Evolutionary conservation across 2,888 invertebrate species (phyloP), one percentile per base, ranked within the genome.

Genomic region (Stegana nigrithorax): DNA sequence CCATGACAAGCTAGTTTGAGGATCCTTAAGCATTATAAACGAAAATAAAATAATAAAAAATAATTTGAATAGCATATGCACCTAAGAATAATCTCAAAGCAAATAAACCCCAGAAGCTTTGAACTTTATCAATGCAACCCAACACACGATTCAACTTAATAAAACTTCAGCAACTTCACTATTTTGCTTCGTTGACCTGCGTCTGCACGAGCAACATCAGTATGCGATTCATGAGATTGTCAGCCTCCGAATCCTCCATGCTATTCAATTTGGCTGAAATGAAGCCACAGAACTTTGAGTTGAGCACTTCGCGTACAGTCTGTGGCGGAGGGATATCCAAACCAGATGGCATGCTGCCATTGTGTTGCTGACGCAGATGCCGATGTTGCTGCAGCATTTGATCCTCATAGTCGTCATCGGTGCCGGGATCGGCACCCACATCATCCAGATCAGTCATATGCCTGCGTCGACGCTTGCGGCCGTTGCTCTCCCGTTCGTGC

Each of bases 161-260:
- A 29, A 6, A 6, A 29, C 29, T 29, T 29, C 10, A 7, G 10
- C 29, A 6, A 29, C 14, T 10, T 27, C 29, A 51, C 27, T 6
- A 62, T 17, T 62, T 62, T 8, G 68, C 62, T n/a, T 77, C 80
- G 39, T 66, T 63, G 53, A 57, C 67, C 61, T 84, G 84, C 60
- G 82, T 75, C 64, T 83, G 83, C 32, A 84, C 84, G 29, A 84
- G 73, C 27, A 84, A 66, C 71, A 84, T 71, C 23, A 84, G 73
- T 36, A 84, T 84, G 67, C 81, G 79, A 64, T 84, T 84, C 84
- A 84, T 84, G 27, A 84, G 76, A 73, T 84, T 84, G 50, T 84
- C 84, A 27, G 84, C 84, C 63, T 84, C 84, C 4, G 78, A 73
- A 44, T 84, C 84, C 57, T 84, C 83, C 84, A 84, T 76, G 65